Base-by-base conservation (phyloP, 2,113 vertebrate species). In the Serilophus lunatus region DNA sequence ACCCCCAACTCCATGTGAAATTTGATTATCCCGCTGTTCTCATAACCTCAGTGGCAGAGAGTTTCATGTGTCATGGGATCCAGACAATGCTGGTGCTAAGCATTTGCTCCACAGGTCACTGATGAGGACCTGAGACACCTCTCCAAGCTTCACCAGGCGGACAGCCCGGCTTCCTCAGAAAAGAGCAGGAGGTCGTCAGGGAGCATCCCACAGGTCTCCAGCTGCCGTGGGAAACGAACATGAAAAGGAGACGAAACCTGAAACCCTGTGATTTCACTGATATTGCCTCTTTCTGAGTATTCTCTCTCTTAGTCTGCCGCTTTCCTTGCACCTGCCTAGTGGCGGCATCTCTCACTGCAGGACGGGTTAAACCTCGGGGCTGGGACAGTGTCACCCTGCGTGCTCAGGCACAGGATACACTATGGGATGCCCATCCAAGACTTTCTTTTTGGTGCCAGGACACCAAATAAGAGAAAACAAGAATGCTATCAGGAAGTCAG, bases 381-480 rank as follows among this genome's bases (percentile, higher is more conserved):
- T 40, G 23, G 28, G 13, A 23, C 11, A 31, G 19, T 0, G 1
- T 13, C 36, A 33, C 17, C 6, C 1, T 16, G 36, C 7, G 6
- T 1, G 17, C 14, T 17, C 54, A 10, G 31, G 14, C 22, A 20
- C 0, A n/a, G 78, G 7, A 10, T 74, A 11, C 9, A 5, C 24
- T 35, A 57, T 2, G 8, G 4, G 7, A 49, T 19, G 25, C 12
- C 12, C 23, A 50, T 10, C 7, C 24, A 47, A 29, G 9, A 49
- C n/a, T 28, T 50, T 51, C 18, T 65, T 13, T 42, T 10, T 49
- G n/a, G 42, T 15, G n/a, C 45, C 45, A 2, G 44, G 60, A 19
- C 5, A 49, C 5, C 22, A 45, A 6, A 10, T 22, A 14, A 42
- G 18, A 63, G n/a, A 38, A 36, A 38, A 66, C 23, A 59, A 23